Evolutionary conservation across 1,140 invertebrate species (phyloP).

Genomic region (Drosophila guanche): DNA sequence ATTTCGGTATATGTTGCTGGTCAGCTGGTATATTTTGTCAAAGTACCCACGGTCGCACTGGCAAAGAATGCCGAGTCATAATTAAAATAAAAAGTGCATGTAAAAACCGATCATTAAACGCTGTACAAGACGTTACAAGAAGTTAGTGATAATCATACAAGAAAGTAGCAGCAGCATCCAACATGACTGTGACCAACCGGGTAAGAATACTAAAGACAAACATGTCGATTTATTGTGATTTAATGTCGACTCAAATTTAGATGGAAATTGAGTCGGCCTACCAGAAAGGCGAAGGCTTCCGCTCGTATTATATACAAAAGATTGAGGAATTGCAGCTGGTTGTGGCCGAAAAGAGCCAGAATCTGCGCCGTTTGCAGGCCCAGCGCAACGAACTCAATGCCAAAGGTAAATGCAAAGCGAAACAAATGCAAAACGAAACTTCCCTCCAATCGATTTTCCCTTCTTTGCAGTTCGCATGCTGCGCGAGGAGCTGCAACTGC

Average conservation of each 20-base stretch:
- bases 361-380: conserved; percentile 97
- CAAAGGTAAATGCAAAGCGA: conserved; percentile 89
- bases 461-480: conserved; percentile 94
- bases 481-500: conserved; percentile 97
- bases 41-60: too few species aligned
- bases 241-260: conserved; percentile 82
- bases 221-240: too few species aligned
- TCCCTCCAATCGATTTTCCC: neutral
- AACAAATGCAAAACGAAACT: neutral
- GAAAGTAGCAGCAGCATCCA: conserved; percentile 2
- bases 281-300: conserved; percentile 91
- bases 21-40: too few species aligned
- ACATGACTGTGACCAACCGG: conserved; percentile 76
- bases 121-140: neutral
- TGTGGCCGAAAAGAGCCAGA: conserved; percentile 98
- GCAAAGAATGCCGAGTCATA: conserved; percentile 47
- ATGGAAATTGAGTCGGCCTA: conserved; percentile 92
- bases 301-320: conserved; percentile 97
- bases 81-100: conserved; percentile 4
- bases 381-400: conserved; percentile 99
- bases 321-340: conserved; percentile 98
- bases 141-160: conserved; percentile 1
- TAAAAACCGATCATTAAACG: neutral
- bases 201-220: conserved; percentile 27
- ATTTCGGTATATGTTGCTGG: too few species aligned